A percentile compares a stretch with the other conserved stretches of the same genome.
Evolutionary conservation across 2,797 vertebrate genomes (phyloP).

Genomic region (Amblyopsis hoosieri): DNA sequence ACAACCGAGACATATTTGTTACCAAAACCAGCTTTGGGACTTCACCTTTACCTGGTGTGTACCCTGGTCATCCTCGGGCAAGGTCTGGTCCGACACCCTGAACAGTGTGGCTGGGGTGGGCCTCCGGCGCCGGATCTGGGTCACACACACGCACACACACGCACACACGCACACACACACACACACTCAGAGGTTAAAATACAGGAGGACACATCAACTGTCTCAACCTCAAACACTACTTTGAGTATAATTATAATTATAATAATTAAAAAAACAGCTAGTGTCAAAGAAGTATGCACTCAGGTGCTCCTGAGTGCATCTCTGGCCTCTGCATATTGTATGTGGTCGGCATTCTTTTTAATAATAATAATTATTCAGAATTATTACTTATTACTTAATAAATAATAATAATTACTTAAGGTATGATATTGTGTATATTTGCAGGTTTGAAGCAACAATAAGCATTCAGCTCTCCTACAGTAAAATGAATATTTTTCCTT

Average conservation of each 20-base stretch:
- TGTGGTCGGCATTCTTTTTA: background rate
- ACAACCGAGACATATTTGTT: too few species aligned
- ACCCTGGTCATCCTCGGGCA: conserved; percentile 89
- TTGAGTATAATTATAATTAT: background rate
- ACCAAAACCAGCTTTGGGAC: conserved; percentile 40
- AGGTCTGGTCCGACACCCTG: conserved; percentile 90
- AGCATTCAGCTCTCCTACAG: too few species aligned
- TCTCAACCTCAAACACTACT: background rate
- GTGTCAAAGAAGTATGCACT: conserved; percentile 3
- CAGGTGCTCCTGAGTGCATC: background rate
- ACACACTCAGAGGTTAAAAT: background rate
- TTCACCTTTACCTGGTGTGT: conserved; percentile 87
- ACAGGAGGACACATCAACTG: background rate
- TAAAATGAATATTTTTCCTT: too few species aligned
- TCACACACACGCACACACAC: conserved; percentile 32
- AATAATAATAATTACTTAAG: too few species aligned
- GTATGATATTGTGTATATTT: too few species aligned
- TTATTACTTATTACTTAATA: too few species aligned
- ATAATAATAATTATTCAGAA: conserved; percentile 25
- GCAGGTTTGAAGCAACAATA: too few species aligned
- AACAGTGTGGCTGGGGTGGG: conserved; percentile 97
- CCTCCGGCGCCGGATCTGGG: conserved; percentile 90
- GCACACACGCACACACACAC: background rate
- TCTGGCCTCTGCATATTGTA: background rate
- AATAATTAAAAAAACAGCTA: background rate